Evolutionary conservation across 2,888 invertebrate genomes (phyloP).

Genomic region (Drosophila sordidapex): DNA sequence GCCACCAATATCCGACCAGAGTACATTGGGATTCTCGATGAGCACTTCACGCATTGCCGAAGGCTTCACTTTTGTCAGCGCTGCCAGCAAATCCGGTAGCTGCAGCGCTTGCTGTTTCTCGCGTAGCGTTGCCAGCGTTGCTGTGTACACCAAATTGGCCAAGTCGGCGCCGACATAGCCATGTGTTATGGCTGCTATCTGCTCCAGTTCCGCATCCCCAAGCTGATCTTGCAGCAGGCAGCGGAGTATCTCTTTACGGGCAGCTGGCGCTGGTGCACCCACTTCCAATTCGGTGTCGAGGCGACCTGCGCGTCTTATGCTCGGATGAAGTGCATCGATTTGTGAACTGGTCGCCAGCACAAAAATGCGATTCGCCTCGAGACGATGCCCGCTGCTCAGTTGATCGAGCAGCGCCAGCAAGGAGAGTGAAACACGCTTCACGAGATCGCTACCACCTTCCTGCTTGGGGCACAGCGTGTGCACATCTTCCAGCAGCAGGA

Average conservation of each 20-base stretch:
- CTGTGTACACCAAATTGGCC: slow-evolving; percentile 90
- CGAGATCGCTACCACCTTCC: slow-evolving; percentile 84
- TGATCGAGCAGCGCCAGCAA: slow-evolving; percentile 88
- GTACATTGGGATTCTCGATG: slow-evolving; percentile 94
- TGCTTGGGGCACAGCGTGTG: slow-evolving; percentile 90
- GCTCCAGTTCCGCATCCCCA: slow-evolving; percentile 86
- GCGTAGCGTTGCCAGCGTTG: slow-evolving; percentile 88
- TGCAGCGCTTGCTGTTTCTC: slow-evolving; percentile 42
- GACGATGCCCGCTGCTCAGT: slow-evolving; percentile 86
- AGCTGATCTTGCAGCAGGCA: slow-evolving; percentile 88
- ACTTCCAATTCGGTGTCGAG: slow-evolving; percentile 93
- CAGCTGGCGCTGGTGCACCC: slow-evolving; percentile 89
- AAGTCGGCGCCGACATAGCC: slow-evolving; percentile 97
- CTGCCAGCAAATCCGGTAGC: slow-evolving; percentile 87
- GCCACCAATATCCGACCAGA: slow-evolving; percentile 98
- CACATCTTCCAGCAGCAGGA: slow-evolving; percentile 94
- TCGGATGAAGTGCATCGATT: slow-evolving; percentile 90
- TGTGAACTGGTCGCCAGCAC: slow-evolving; percentile 92
- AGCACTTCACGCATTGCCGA: slow-evolving; percentile 96
- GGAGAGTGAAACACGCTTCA: slow-evolving; percentile 90
- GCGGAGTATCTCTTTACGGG: slow-evolving; percentile 89
- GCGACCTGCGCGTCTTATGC: slow-evolving; percentile 90
- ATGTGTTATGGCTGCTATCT: slow-evolving; percentile 91
- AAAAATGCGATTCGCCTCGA: slow-evolving; percentile 86
- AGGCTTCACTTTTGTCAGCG: slow-evolving; percentile 90